These are phyloP conservation scores for Cetoscarus ocellatus DNA, from an alignment of 2,797 vertebrate genomes.

Conservation along the genomic window DNA sequence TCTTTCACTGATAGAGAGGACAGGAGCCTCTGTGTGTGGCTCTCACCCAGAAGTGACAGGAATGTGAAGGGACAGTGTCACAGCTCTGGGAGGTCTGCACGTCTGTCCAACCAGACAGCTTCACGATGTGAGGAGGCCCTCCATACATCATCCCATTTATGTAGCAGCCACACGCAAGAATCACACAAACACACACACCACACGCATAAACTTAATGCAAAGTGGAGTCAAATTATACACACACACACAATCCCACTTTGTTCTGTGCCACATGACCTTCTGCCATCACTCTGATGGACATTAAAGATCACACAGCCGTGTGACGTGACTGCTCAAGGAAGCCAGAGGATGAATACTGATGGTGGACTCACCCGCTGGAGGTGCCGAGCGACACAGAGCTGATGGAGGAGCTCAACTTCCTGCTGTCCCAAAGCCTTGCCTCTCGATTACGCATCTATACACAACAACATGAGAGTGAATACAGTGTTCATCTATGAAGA, in stretches of 20 bases:
- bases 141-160: slow-evolving; percentile 23
- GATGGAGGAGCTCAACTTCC: slow-evolving; percentile 83
- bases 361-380: slow-evolving; percentile 88
- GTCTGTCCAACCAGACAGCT: slow-evolving; percentile 7
- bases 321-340: slow-evolving; percentile 10
- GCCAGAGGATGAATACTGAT: slow-evolving; percentile 1
- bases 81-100: slow-evolving; percentile 57
- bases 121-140: neutral
- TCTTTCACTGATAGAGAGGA: slow-evolving; percentile 25
- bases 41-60: slow-evolving; percentile 62
- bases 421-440: slow-evolving; percentile 92
- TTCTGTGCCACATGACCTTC: slow-evolving; percentile 17
- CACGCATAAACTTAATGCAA: slow-evolving; percentile 16
- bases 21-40: slow-evolving; percentile 36
- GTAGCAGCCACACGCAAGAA: slow-evolving; percentile 34
- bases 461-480: neutral
- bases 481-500: neutral
- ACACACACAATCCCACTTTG: slow-evolving; percentile 28
- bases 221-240: slow-evolving; percentile 27
- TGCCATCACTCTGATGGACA: neutral
- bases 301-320: slow-evolving; percentile 14
- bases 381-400: slow-evolving; percentile 86
- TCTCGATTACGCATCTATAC: slow-evolving; percentile 90
- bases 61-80: slow-evolving; percentile 63
- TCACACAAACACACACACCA: slow-evolving; percentile 20